These are phyloP conservation scores for Chrysochloris asiatica DNA, from an alignment of 2,113 vertebrate genomes.

Conservation along the genomic window DNA sequence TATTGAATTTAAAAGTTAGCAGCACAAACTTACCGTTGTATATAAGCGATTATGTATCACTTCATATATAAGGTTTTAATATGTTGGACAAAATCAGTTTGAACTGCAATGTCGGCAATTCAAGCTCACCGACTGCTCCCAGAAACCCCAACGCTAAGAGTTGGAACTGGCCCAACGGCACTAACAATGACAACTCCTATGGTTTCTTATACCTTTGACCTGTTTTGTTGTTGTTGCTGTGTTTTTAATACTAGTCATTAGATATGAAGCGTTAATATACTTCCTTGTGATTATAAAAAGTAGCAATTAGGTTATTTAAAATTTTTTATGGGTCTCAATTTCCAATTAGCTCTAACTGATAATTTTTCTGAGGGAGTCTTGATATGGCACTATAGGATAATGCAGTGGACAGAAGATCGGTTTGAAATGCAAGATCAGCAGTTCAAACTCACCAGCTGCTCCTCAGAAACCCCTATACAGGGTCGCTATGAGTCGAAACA, in stretches of 20 bases:
- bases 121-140: too few species aligned
- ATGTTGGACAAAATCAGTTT: too few species aligned
- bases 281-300: slow-evolving; percentile 38
- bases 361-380: slow-evolving; percentile 20
- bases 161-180: too few species aligned
- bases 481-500: too few species aligned
- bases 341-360: not conserved
- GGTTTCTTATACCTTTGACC: not conserved
- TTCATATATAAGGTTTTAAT: not conserved
- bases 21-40: not conserved
- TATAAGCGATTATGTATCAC: not conserved
- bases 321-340: slow-evolving; percentile 1
- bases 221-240: not conserved
- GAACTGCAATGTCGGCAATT: too few species aligned
- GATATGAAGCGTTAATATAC: slow-evolving; percentile 1
- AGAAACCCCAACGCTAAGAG: too few species aligned
- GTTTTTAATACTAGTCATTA: not conserved
- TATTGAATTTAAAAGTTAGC: slow-evolving; percentile 16
- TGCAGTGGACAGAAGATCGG: too few species aligned
- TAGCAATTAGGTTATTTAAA: slow-evolving; percentile 1
- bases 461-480: too few species aligned
- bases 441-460: too few species aligned
- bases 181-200: too few species aligned
- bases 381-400: too few species aligned
- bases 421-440: too few species aligned